Evolutionary conservation across 2,888 invertebrate species (phyloP).

Genomic region (Mechanitis mazaeus): DNA sequence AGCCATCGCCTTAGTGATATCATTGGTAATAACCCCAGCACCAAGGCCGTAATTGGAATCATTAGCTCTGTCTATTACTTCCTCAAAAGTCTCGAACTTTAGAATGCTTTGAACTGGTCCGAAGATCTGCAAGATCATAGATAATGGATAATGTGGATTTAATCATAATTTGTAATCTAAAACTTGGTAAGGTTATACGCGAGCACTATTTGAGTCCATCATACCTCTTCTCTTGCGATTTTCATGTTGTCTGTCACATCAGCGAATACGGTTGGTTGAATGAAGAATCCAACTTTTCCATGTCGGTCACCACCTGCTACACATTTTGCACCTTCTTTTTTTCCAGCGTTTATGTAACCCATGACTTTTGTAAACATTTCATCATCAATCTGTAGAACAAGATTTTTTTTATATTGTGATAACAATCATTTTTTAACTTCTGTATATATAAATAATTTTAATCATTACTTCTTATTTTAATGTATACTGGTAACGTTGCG

Average conservation of each 20-base stretch:
- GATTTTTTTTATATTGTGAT: neutral
- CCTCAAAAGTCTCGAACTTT: conserved; percentile 87
- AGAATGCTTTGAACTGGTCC: conserved; percentile 94
- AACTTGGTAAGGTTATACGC: too few species aligned
- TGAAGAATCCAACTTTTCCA: conserved; percentile 83
- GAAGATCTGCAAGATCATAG: conserved; percentile 81
- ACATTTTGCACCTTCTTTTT: conserved; percentile 86
- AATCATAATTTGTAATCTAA: neutral
- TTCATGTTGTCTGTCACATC: conserved; percentile 86
- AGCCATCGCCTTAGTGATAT: conserved; percentile 85
- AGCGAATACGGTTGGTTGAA: conserved; percentile 89
- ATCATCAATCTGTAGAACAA: conserved; percentile 78
- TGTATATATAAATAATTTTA: neutral
- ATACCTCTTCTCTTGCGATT: conserved; percentile 86
- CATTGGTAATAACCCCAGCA: conserved; percentile 90
- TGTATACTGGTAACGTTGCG: too few species aligned
- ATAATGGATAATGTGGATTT: neutral
- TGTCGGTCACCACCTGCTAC: conserved; percentile 85
- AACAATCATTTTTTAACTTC: neutral
- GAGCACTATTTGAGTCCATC: conserved; percentile 5
- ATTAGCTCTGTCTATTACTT: conserved; percentile 91
- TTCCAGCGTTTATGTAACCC: conserved; percentile 85
- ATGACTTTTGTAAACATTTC: conserved; percentile 87
- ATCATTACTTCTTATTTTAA: too few species aligned
- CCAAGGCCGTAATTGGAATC: conserved; percentile 89